These are phyloP conservation scores for Hirundichthys speculiger DNA, from an alignment of 2,113 vertebrate genomes.

Conservation along the genomic window DNA sequence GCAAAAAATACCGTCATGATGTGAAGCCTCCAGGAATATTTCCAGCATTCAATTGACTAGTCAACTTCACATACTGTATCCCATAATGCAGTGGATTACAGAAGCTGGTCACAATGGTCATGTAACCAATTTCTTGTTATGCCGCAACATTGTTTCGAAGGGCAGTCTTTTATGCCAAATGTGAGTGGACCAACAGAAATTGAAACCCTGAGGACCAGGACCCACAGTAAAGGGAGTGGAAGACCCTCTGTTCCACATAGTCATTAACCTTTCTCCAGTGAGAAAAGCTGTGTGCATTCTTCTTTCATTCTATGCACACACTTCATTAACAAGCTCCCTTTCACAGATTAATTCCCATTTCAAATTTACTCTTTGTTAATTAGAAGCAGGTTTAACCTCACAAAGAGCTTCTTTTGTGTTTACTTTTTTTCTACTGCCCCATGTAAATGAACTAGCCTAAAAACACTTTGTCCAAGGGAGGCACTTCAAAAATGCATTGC, in stretches of 20 bases:
- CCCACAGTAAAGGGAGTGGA: slow-evolving; percentile 43
- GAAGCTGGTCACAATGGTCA: too few species aligned
- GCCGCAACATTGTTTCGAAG: not conserved
- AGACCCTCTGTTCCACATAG: slow-evolving; percentile 59
- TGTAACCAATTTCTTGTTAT: too few species aligned
- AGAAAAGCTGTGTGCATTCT: slow-evolving; percentile 53
- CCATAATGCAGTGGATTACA: too few species aligned
- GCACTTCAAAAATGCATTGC: slow-evolving; percentile 39
- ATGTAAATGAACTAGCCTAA: slow-evolving; percentile 48
- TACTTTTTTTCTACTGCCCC: slow-evolving; percentile 59
- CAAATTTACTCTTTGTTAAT: slow-evolving; percentile 71
- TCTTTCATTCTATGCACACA: slow-evolving; percentile 69
- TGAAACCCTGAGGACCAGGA: slow-evolving; percentile 46
- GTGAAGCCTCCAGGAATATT: too few species aligned
- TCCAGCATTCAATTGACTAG: too few species aligned
- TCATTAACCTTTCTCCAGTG: slow-evolving; percentile 80
- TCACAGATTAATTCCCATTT: slow-evolving; percentile 70
- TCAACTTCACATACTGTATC: too few species aligned
- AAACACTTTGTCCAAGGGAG: slow-evolving; percentile 39
- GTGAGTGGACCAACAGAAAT: slow-evolving; percentile 33
- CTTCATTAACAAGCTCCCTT: slow-evolving; percentile 71
- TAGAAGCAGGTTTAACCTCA: slow-evolving; percentile 67
- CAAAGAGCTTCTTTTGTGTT: slow-evolving; percentile 68
- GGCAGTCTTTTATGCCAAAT: not conserved
- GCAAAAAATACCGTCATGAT: too few species aligned